Conservation (phyloP, 2,797 vertebrate species). For the Hypotaenidia okinawae region DNA sequence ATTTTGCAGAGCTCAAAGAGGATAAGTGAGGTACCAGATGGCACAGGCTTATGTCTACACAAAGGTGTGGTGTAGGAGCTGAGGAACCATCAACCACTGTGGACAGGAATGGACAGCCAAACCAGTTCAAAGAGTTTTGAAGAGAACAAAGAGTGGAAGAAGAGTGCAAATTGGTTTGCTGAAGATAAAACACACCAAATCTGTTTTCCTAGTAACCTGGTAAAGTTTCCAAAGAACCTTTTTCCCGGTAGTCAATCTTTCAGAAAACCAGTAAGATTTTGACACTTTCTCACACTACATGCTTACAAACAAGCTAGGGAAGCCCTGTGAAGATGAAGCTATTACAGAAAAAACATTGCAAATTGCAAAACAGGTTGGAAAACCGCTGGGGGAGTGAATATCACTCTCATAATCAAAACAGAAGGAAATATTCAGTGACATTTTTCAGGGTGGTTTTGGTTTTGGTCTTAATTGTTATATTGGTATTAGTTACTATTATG, state of each 20-base stretch:
- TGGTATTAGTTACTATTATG: background rate
- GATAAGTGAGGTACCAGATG: background rate
- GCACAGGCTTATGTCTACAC: background rate
- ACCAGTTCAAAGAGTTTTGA: background rate
- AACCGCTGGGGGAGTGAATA: background rate
- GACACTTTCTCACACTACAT: background rate
- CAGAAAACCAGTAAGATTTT: background rate
- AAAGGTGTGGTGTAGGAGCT: background rate
- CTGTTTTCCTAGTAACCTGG: background rate
- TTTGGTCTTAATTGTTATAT: background rate
- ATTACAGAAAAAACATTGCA: background rate
- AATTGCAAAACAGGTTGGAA: background rate
- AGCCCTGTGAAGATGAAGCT: background rate
- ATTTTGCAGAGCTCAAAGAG: background rate
- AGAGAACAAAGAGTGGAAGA: background rate
- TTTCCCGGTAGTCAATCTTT: background rate
- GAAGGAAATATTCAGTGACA: background rate
- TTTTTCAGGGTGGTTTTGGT: background rate
- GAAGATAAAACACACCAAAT: background rate
- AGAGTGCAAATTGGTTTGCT: background rate
- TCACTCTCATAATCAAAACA: background rate
- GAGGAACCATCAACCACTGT: background rate
- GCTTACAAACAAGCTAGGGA: background rate
- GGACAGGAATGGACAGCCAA: background rate
- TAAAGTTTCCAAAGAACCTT: background rate